Conservation (phyloP, 2,888 invertebrate genomes). For the Corbicula japonica region DNA sequence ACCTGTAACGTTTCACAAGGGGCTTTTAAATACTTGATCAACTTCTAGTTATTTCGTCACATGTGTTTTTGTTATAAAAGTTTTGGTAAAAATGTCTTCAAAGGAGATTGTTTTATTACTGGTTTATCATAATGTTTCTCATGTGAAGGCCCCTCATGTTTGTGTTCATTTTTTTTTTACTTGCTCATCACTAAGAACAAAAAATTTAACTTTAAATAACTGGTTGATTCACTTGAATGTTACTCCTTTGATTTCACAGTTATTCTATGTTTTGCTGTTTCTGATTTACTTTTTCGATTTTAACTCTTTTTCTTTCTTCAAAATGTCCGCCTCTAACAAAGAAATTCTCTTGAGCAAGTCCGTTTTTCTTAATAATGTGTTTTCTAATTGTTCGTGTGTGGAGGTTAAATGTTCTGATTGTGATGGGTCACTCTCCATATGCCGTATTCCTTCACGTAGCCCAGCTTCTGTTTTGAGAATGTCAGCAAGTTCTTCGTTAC, state of each 20-base stretch:
- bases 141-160: neutral
- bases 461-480: slow-evolving; percentile 75
- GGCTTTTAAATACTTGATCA: too few species aligned
- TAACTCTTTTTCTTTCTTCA: slow-evolving; percentile 77
- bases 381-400: slow-evolving; percentile 71
- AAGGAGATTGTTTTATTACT: neutral
- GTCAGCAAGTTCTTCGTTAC: slow-evolving; percentile 77
- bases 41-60: too few species aligned
- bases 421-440: slow-evolving; percentile 62
- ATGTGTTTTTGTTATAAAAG: neutral
- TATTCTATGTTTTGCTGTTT: neutral
- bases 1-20: too few species aligned
- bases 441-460: slow-evolving; percentile 75
- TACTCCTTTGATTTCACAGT: neutral
- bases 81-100: neutral
- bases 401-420: slow-evolving; percentile 41
- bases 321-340: slow-evolving; percentile 76
- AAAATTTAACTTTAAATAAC: too few species aligned
- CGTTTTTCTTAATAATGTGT: slow-evolving; percentile 69
- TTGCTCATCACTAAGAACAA: too few species aligned
- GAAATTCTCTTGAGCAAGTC: slow-evolving; percentile 76
- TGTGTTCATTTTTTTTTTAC: too few species aligned
- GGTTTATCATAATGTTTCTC: neutral
- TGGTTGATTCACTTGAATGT: neutral
- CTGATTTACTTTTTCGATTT: slow-evolving; percentile 65